Percentiles rank a stretch among this genome's conserved stretches.
These are phyloP conservation scores for Calonectris borealis DNA, from an alignment of 2,113 vertebrate species.

Conservation along the genomic window DNA sequence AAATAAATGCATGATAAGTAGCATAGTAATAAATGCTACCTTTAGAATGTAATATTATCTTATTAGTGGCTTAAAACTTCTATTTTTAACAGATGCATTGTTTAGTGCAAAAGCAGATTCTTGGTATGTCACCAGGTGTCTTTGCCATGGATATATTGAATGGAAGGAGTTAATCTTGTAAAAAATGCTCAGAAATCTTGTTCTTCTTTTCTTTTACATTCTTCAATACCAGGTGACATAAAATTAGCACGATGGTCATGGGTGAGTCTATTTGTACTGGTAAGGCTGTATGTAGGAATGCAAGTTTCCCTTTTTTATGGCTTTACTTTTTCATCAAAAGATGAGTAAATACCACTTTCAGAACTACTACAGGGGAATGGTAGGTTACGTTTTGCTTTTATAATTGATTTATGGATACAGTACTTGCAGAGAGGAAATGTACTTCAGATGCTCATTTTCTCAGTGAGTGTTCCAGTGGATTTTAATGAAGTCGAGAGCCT, in stretches of 20 bases:
- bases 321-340: neutral
- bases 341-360: neutral
- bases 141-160: neutral
- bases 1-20: slow-evolving; percentile 23
- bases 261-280: accelerated
- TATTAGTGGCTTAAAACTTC: neutral
- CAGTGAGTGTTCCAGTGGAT: neutral
- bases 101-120: neutral
- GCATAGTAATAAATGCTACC: neutral
- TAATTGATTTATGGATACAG: neutral
- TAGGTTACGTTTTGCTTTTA: neutral
- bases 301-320: neutral
- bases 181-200: neutral
- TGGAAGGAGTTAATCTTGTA: neutral
- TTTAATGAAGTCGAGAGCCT: neutral
- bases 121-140: neutral
- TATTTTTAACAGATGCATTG: neutral
- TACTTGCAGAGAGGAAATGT: neutral
- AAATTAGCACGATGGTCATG: neutral
- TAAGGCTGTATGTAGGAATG: neutral
- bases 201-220: neutral
- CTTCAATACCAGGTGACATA: neutral
- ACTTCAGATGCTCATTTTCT: neutral
- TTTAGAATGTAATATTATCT: neutral
- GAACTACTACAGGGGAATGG: neutral